Percentiles rank a stretch among this genome's conserved stretches.
Conservation (phyloP, 2,888 invertebrate genomes). For the Allacma fusca region DNA sequence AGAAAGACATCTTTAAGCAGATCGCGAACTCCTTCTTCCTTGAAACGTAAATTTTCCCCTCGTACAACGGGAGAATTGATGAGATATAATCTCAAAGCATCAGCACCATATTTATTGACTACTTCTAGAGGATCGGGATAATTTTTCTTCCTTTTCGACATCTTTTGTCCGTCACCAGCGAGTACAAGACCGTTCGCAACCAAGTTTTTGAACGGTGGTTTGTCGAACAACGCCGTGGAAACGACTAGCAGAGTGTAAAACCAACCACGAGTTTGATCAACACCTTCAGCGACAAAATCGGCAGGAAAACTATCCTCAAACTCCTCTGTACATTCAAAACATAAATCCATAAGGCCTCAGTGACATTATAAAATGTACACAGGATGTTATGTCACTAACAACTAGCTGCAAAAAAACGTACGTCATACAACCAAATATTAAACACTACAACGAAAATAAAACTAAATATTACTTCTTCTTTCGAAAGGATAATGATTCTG, state of each 20-base stretch:
- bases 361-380: no score
- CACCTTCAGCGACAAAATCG: conserved; percentile 99
- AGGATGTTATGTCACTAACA: no score
- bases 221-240: conserved; percentile 93
- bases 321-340: conserved; percentile 68
- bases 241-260: conserved; percentile 98
- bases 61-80: conserved; percentile 98
- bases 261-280: conserved; percentile 98
- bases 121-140: conserved; percentile 94
- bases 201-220: conserved; percentile 96
- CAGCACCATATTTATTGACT: conserved; percentile 92
- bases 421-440: no score
- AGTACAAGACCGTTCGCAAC: conserved; percentile 95
- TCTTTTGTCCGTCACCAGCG: conserved; percentile 98
- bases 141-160: conserved; percentile 99
- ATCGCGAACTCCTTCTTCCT: conserved; percentile 96
- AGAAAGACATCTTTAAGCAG: conserved; percentile 96
- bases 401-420: no score
- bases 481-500: conserved; percentile 97
- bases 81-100: conserved; percentile 93
- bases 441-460: no score
- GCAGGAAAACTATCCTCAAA: conserved; percentile 95
- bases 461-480: conserved; percentile 70
- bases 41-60: conserved; percentile 94
- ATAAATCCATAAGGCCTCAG: no score